phyloP scores from a whole-genome alignment of 37 sponge, comb jelly and placozoan species.

The Mnemiopsis leidyi region DNA sequence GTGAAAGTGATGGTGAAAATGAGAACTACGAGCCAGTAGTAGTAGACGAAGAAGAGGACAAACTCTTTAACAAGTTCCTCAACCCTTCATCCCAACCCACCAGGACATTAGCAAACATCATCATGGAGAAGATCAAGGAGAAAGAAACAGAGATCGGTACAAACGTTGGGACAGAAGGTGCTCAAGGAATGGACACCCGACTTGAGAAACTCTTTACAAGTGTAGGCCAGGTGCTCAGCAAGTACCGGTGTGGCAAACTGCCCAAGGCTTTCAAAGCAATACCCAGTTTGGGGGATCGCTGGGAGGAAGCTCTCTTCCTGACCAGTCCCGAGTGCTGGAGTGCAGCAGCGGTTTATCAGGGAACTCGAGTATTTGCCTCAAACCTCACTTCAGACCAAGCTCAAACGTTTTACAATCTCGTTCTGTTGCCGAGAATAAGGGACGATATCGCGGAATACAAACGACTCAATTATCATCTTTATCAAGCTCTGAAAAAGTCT shows the following conservation, averaged over 20 bases:
- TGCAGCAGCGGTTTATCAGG: constrained; percentile 97
- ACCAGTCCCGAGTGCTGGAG: constrained; percentile 92
- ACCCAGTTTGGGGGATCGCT: constrained; percentile 89
- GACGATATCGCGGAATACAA: constrained; percentile 98
- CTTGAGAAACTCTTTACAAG: constrained; percentile 78
- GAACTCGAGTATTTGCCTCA: constrained; percentile 89
- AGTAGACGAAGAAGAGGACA: constrained; percentile 82
- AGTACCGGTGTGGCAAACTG: constrained; percentile 90
- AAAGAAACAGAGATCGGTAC: constrained; percentile 83
- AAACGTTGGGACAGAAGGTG: constrained; percentile 42
- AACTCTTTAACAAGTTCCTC: constrained; percentile 79
- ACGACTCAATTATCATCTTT: constrained; percentile 92
- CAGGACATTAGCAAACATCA: constrained; percentile 79
- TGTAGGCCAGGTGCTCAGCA: constrained; percentile 86
- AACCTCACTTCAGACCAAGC: constrained; percentile 81
- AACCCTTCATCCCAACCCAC: constrained; percentile 67
- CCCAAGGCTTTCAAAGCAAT: constrained; percentile 98
- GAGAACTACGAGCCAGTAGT: constrained; percentile 61
- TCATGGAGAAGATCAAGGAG: constrained; percentile 87
- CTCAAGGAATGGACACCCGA: constrained; percentile 72
- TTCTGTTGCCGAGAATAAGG: constrained; percentile 89
- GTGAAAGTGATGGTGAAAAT: constrained; percentile 65
- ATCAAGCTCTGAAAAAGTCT: constrained; percentile 88
- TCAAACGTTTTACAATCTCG: constrained; percentile 90
- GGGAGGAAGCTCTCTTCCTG: constrained; percentile 85